Conservation (phyloP, 1,140 invertebrate genomes). For the Coelopa frigida region DNA sequence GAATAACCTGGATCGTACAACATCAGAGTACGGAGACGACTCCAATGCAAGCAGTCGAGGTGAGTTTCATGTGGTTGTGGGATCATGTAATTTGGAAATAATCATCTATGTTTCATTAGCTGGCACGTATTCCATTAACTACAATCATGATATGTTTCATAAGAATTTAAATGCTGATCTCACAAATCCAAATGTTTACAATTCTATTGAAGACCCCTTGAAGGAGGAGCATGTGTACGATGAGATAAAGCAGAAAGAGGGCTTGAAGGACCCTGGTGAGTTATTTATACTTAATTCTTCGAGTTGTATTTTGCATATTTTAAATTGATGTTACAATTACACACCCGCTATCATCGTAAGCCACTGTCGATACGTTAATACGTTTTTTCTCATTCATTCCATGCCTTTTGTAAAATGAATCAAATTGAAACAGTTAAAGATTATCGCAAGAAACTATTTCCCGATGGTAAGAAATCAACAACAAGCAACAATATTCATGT, state of each 20-base stretch:
- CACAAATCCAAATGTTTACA: slow-evolving; percentile 80
- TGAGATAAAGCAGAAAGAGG: slow-evolving; percentile 80
- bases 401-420: slow-evolving; percentile 2
- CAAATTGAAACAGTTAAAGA: slow-evolving; percentile 28
- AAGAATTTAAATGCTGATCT: slow-evolving; percentile 79
- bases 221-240: slow-evolving; percentile 81
- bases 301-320: neutral
- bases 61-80: slow-evolving; percentile 4
- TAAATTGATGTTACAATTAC: neutral
- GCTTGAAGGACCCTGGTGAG: slow-evolving; percentile 48
- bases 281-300: too few species aligned
- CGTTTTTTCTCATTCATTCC: slow-evolving; percentile 7
- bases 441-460: slow-evolving; percentile 41
- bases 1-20: slow-evolving; percentile 35
- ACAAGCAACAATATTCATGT: slow-evolving; percentile 10
- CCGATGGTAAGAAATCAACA: slow-evolving; percentile 27
- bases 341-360: neutral
- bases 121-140: slow-evolving; percentile 45
- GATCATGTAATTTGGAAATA: neutral
- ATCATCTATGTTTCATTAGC: slow-evolving; percentile 38
- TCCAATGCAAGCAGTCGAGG: slow-evolving; percentile 40
- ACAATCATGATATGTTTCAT: slow-evolving; percentile 52
- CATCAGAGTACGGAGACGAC: slow-evolving; percentile 27
- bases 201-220: slow-evolving; percentile 62
- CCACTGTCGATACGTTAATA: slow-evolving; percentile 1